Evolutionary conservation across 2,113 vertebrate species (phyloP).

Genomic region (Propithecus coquereli): DNA sequence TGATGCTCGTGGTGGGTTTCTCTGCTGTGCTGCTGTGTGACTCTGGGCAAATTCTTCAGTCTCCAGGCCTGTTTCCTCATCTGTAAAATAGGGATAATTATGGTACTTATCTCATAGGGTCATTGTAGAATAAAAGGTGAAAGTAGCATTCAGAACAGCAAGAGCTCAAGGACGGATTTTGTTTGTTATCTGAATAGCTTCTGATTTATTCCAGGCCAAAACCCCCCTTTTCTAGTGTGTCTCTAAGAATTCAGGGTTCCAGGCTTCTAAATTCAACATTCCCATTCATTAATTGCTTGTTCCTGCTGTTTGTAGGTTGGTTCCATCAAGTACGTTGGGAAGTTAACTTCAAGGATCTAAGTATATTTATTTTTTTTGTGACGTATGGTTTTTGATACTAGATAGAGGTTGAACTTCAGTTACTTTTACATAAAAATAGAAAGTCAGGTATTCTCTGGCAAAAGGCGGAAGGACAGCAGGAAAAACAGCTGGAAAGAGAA

Average conservation of each 20-base stretch:
- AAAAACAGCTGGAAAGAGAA: not conserved
- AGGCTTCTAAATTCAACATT: rapidly evolving
- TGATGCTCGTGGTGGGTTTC: not conserved
- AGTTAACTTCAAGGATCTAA: not conserved
- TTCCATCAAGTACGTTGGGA: not conserved
- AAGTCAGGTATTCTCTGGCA: not conserved
- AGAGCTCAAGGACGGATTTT: not conserved
- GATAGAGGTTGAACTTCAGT: not conserved
- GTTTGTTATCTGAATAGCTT: not conserved
- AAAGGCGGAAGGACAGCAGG: not conserved
- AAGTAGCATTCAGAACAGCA: rapidly evolving
- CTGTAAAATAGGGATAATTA: not conserved
- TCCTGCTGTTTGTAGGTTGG: rapidly evolving
- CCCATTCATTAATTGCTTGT: rapidly evolving
- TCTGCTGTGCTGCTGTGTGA: not conserved
- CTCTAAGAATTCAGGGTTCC: not conserved
- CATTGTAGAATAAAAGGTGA: rapidly evolving
- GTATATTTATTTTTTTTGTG: not conserved
- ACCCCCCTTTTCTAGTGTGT: rapidly evolving
- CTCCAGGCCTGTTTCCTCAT: no score
- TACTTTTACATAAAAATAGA: not conserved
- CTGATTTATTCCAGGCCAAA: not conserved
- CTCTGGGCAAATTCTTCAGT: not conserved
- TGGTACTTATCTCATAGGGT: rapidly evolving
- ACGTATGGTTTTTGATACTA: not conserved